phyloP scores from a whole-genome alignment of 2,113 vertebrate species.

The Morone chrysops region DNA sequence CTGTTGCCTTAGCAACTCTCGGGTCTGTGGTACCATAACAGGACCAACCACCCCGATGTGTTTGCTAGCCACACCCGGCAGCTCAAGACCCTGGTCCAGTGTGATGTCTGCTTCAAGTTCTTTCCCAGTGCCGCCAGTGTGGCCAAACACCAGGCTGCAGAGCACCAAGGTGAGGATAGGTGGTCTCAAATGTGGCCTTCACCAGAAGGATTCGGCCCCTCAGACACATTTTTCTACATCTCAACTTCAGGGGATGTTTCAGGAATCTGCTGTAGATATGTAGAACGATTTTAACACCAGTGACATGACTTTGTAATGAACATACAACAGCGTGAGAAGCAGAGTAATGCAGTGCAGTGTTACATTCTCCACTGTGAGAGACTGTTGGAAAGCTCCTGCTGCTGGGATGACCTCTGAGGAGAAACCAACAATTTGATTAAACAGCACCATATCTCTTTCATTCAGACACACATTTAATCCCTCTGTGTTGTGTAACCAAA shows the following conservation, averaged over 20 bases:
- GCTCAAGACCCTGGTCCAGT: constrained; percentile 87
- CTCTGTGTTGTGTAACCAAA: no score
- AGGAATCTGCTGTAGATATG: no score
- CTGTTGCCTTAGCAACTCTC: constrained; percentile 89
- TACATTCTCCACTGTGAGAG: background rate
- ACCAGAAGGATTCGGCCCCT: background rate
- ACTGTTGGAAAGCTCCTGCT: background rate
- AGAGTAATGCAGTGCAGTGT: background rate
- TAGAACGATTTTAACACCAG: background rate
- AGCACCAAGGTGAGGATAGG: constrained; percentile 85
- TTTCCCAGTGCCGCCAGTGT: constrained; percentile 85
- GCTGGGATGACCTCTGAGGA: no score
- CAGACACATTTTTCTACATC: background rate
- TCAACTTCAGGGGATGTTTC: background rate
- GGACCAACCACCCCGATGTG: constrained; percentile 90
- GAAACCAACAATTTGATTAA: background rate
- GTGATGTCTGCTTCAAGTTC: constrained; percentile 88
- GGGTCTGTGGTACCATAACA: constrained; percentile 94
- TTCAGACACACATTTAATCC: background rate
- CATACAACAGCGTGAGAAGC: background rate
- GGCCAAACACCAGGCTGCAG: constrained; percentile 85
- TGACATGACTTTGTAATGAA: background rate
- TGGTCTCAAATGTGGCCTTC: background rate
- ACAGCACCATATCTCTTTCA: background rate
- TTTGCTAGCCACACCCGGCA: constrained; percentile 87